Base-by-base conservation (phyloP, 1,140 invertebrate species). In the Oncopodura yosiiana region DNA sequence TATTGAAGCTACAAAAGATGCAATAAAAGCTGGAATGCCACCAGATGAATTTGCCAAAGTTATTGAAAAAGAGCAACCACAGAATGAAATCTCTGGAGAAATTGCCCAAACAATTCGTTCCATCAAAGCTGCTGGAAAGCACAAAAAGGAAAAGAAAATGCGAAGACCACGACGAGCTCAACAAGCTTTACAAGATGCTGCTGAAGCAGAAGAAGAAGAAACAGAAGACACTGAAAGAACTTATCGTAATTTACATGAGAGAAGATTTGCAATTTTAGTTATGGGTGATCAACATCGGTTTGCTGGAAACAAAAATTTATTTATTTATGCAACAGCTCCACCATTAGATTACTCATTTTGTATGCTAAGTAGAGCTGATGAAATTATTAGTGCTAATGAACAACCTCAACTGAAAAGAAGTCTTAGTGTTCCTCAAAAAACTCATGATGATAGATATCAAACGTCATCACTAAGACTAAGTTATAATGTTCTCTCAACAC, bases 271-370 rank as follows among this genome's bases (percentile, higher is more conserved):
- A 14, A 56, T 63, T 34, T 34, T 63, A 1, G n/a, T 63, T 21
- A 49, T 58, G 30, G 57, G 53, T n/a, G 57, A 56, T 38, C 61
- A 63, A 26, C 61, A 63, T 42, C 32, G 58, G 21, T 59, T 62
- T 42, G 51, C 32, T 5, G 30, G 5, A 5, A 24, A 18, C 12
- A 14, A 37, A n/a, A n/a, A 48, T 12, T 16, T 41, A 9, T 60
- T 54, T 18, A 39, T 58, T 30, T 56, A 42, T 29, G 32, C 43
- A n/a, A 45, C 44, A 27, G 60, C 54, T 21, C 58, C 62, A 16
- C 62, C 62, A 0, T 38, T 64, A 14, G 62, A 64, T 27, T 61
- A 42, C 36, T 64, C 62, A 3, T 64, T 58, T 24, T 53, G 52
- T 18, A 46, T 61, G 37, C 21, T 62, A 12, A 50, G 43, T 27